A percentile compares a stretch with the other conserved stretches of the same genome.
Conservation (phyloP, 2,888 invertebrate species). For the Cylloceria caligata region DNA sequence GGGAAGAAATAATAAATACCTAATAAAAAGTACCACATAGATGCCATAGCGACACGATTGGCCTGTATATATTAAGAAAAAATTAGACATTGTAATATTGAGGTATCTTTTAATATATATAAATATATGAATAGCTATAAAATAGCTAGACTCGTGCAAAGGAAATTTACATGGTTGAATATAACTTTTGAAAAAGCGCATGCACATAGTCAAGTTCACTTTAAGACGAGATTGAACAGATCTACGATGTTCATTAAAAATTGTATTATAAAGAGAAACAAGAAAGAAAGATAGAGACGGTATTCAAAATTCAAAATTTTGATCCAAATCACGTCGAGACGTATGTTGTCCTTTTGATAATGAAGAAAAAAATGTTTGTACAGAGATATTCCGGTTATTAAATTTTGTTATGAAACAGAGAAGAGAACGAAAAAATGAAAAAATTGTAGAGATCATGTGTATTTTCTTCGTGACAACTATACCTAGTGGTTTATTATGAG, state of each 20-base stretch:
- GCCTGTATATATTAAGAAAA: constrained; percentile 60
- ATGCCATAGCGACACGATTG: constrained; percentile 34
- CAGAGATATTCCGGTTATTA: constrained; percentile 85
- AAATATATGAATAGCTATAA: constrained; percentile 79
- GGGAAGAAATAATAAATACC: constrained; percentile 25
- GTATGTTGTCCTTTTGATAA: constrained; percentile 82
- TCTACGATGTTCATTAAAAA: constrained; percentile 74
- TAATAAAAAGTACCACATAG: constrained; percentile 51
- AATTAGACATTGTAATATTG: constrained; percentile 71
- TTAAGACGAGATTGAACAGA: constrained; percentile 73
- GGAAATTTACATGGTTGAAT: constrained; percentile 81
- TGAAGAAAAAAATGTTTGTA: constrained; percentile 81
- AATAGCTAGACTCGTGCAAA: constrained; percentile 82
- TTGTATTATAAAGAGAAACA: constrained; percentile 61
- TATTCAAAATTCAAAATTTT: constrained; percentile 84
- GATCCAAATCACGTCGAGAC: constrained; percentile 73
- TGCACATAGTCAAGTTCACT: constrained; percentile 73
- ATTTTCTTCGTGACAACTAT: constrained; percentile 83
- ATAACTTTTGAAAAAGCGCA: constrained; percentile 69
- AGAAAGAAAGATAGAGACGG: constrained; percentile 62
- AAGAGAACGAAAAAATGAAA: constrained; percentile 65
- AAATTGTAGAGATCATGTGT: constrained; percentile 81
- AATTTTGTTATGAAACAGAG: constrained; percentile 82
- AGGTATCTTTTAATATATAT: constrained; percentile 71
- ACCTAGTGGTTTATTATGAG: constrained; percentile 79